Percentiles rank a stretch among this genome's conserved stretches.
These are phyloP conservation scores for Pituophis catenifer DNA, from an alignment of 2,113 vertebrate species.

Conservation along the genomic window DNA sequence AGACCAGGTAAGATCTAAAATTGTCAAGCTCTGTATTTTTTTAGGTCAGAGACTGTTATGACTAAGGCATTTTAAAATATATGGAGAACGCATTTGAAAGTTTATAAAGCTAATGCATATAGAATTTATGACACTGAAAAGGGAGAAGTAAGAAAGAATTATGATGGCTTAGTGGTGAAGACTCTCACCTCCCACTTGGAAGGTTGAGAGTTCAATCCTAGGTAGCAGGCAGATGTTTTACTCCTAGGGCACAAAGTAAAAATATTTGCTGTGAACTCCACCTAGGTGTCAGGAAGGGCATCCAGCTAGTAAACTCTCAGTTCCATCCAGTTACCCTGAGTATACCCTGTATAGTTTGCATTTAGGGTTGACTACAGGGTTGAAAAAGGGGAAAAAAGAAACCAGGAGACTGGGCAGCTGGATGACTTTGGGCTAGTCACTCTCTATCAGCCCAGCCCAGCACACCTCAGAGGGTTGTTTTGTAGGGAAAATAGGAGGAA, in stretches of 20 bases:
- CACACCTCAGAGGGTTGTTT: not conserved
- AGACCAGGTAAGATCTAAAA: conserved; percentile 81
- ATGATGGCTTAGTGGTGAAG: not conserved
- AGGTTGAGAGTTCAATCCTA: not conserved
- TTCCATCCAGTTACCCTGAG: not conserved
- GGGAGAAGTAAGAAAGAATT: not conserved
- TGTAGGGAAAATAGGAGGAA: not conserved
- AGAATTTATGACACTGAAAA: not conserved
- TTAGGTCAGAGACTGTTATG: not conserved
- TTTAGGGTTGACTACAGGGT: not conserved
- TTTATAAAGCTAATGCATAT: not conserved
- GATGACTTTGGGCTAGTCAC: not conserved
- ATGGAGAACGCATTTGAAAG: not conserved
- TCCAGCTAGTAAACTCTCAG: not conserved
- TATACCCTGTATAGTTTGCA: not conserved
- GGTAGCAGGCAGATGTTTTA: not conserved
- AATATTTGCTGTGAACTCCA: not conserved
- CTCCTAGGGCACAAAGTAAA: not conserved
- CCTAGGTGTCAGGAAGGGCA: not conserved
- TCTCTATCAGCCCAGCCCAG: not conserved
- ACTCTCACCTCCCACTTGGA: not conserved
- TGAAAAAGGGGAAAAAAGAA: not conserved
- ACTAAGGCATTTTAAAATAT: not conserved
- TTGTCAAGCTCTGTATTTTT: not conserved
- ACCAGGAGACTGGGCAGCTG: not conserved